Evolutionary conservation across 2,113 vertebrate genomes (phyloP), one percentile per base, ranked within the genome.

Genomic region (Petrocephalus zakoni): DNA sequence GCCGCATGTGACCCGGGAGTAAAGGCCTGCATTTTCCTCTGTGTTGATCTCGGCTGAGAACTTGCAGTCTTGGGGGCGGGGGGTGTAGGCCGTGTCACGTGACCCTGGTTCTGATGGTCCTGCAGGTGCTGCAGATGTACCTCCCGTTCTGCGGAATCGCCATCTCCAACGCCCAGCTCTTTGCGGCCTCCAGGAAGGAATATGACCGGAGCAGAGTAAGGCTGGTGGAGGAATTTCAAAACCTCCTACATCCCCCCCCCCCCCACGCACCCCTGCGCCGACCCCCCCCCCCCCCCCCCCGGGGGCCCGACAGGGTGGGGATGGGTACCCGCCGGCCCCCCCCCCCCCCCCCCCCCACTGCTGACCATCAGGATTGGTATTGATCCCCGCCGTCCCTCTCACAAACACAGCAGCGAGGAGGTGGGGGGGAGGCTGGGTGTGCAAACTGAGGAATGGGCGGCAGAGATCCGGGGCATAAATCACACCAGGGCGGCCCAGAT

Each of bases 111-210:
- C 21, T 42, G 68, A 10, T 86, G 92, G 49, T 47, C 92, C 89
- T 84, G 87, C 94, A 99, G 98, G 98, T 99, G 88, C 97, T 99
- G 96, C 97, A 99, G 95, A 99, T 99, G 98, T 99, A 99, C 91
- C 97, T 99, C 90, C 98, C 98, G 0, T 99, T 99, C 93, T 99
- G 98, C 92, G 98, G 98, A 47, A 99, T 99, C 53, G 98, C 98
- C 22, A 99, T 99, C 93, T 97, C 97, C 90, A 99, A 99, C 34
- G 98, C 98, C 91, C 98, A 99, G 90, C 96, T 99, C 10, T 99
- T 99, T 92, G 97, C 98, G 81, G 98, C 98, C 88, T 99, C 98
- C 25, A 97, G 98, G 92, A 99, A 99, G 91, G 98, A 99, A 91
- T 99, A 99, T 17, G 98, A 99, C 94, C 96, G 98, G 92, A 99